phyloP scores from a whole-genome alignment of 2,797 vertebrate species.

The Notolabrus celidotus region DNA sequence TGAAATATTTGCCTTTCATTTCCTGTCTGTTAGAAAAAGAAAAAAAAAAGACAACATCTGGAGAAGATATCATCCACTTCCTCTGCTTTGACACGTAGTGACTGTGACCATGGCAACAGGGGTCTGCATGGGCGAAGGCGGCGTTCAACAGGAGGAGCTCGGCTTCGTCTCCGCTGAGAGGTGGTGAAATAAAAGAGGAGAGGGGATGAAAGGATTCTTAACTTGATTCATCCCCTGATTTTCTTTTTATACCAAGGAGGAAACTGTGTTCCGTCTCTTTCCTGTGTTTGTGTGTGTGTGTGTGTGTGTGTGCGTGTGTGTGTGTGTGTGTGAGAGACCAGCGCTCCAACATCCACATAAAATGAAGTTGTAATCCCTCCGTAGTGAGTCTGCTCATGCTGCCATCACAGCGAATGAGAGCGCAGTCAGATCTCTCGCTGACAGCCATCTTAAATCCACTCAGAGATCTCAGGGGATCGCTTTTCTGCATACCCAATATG shows the following conservation, averaged over 20 bases:
- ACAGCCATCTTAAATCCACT: constrained; percentile 77
- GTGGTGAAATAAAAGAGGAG: constrained; percentile 32
- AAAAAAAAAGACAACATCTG: constrained; percentile 64
- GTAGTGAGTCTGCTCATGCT: constrained; percentile 16
- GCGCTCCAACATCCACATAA: constrained; percentile 8
- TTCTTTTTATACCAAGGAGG: background rate
- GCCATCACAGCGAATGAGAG: constrained; percentile 42
- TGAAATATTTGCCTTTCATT: constrained; percentile 70
- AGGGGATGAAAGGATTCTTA: constrained; percentile 32
- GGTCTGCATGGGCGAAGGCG: constrained; percentile 33
- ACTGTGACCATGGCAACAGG: constrained; percentile 70
- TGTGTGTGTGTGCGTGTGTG: background rate
- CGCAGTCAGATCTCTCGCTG: constrained; percentile 57
- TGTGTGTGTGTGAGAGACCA: background rate
- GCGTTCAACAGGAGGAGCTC: constrained; percentile 40
- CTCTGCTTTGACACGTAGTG: constrained; percentile 66
- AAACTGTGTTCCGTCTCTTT: constrained; percentile 14
- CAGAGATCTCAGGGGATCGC: constrained; percentile 83
- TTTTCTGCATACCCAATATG: constrained; percentile 84
- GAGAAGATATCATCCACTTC: constrained; percentile 57
- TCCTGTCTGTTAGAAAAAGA: constrained; percentile 26
- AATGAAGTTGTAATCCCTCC: constrained; percentile 24
- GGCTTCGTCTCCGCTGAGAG: constrained; percentile 31
- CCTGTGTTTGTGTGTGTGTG: background rate
- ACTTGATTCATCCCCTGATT: constrained; percentile 26